Conservation (phyloP, 2,797 vertebrate genomes). For the Smutsia temminckii region DNA sequence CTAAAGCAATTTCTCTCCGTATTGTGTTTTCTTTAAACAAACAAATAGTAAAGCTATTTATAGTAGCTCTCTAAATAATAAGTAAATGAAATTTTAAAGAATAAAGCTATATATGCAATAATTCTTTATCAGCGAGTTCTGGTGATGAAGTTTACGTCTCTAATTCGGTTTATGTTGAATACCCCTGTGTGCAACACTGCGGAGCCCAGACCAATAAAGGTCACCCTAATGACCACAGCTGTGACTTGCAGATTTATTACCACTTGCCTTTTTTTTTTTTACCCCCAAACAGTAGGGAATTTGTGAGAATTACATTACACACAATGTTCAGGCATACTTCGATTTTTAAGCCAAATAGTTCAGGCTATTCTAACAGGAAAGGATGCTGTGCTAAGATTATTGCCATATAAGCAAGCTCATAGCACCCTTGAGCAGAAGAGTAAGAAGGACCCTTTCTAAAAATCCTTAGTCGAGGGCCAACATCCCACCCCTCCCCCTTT, state of each 20-base stretch:
- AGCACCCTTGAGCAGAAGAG: conserved; percentile 18
- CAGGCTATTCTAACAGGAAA: conserved; percentile 66
- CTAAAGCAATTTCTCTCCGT: background rate
- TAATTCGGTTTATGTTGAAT: background rate
- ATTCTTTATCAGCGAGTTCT: background rate
- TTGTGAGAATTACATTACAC: conserved; percentile 55
- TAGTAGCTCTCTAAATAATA: background rate
- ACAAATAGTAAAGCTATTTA: background rate
- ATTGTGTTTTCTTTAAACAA: background rate
- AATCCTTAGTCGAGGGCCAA: conserved; percentile 25
- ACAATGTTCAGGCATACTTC: conserved; percentile 14
- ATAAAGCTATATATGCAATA: background rate
- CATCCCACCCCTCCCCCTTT: conserved; percentile 67
- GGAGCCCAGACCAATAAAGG: conserved; percentile 65
- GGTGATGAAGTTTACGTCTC: background rate
- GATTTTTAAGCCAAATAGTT: conserved; percentile 64
- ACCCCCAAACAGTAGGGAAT: conserved; percentile 52
- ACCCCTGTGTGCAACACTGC: background rate
- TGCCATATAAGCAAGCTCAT: conserved; percentile 26
- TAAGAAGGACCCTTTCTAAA: conserved; percentile 2
- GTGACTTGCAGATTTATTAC: conserved; percentile 57
- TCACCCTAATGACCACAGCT: conserved; percentile 10
- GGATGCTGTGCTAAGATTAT: conserved; percentile 11
- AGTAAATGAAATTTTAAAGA: background rate
- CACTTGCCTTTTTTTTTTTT: background rate